Percentiles rank a stretch among this genome's conserved stretches.
Conservation (phyloP, 2,888 invertebrate species). For the Blomia tropicalis region DNA sequence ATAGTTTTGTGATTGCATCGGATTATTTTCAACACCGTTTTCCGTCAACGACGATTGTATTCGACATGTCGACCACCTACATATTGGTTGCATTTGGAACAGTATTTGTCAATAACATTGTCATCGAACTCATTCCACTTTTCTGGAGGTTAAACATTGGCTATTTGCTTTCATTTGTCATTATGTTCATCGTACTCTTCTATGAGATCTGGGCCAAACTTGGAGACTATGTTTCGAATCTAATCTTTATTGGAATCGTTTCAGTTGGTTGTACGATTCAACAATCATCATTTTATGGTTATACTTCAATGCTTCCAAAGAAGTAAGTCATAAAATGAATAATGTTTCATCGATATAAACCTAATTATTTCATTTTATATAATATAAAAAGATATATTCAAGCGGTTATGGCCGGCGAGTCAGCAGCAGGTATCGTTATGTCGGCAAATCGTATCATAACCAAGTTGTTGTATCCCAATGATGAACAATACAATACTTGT, state of each 20-base stretch:
- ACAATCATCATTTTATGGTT: constrained; percentile 85
- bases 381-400: constrained; percentile 52
- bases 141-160: constrained; percentile 73
- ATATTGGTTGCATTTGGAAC: constrained; percentile 75
- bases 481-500: constrained; percentile 63
- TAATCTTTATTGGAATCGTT: constrained; percentile 65
- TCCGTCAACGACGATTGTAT: constrained; percentile 66
- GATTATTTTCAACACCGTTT: constrained; percentile 76
- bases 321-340: too few species aligned
- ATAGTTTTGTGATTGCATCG: constrained; percentile 83
- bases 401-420: constrained; percentile 87
- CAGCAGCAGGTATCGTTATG: constrained; percentile 70
- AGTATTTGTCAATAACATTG: constrained; percentile 64
- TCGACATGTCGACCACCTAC: constrained; percentile 81
- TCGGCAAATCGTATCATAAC: constrained; percentile 68
- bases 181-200: constrained; percentile 62
- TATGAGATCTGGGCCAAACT: constrained; percentile 75
- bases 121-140: constrained; percentile 63
- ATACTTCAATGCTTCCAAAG: constrained; percentile 75
- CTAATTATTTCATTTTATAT: neutral
- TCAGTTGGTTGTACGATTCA: constrained; percentile 80
- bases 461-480: constrained; percentile 52
- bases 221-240: constrained; percentile 63
- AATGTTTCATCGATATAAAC: too few species aligned
- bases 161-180: constrained; percentile 64